Evolutionary conservation across 1,140 invertebrate genomes (phyloP), one percentile per base, ranked within the genome.

Genomic region (Camponotus pennsylvanicus): DNA sequence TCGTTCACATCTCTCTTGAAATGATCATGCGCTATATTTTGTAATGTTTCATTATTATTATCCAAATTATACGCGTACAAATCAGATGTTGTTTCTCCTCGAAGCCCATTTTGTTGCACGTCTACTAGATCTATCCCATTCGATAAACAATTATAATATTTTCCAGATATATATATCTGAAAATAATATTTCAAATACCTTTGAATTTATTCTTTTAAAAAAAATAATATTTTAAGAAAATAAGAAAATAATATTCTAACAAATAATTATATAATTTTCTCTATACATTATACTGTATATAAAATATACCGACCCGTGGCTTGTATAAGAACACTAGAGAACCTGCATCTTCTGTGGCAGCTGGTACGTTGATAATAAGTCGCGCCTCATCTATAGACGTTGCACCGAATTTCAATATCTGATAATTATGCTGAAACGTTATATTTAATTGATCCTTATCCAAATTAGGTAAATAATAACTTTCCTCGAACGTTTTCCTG

Each of bases 401-500:
- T 9, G 77, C 83, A 13, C 95, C 95, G 66, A 92, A 92, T 75
- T 93, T 90, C 7, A 88, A 80, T 45, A 93, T 84, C 34, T 91
- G 89, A 86, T 93, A 93, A 45, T 82, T 78, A 66, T 93, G 93
- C 64, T 92, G 89, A 78, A 93, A 92, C 49, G 55, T 89, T n/a
- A 93, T 63, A 63, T 91, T 91, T 0, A 55, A 55, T 75, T 45
- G 80, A 55, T 73, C 71, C 8, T 88, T 37, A 15, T 77, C 52
- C 9, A 63, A 67, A 6, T 69, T 63, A 7, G 66, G 59, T 21
- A 92, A 86, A 40, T 93, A 92, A 61, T 93, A 95, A 61, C 71
- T 92, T 63, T 94, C 91, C 69, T 94, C 91, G 15, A 92, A 88
- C 21, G 93, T 91, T 92, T 95, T 94, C 15, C 93, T 94, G 79